Evolutionary conservation across 1,140 invertebrate species (phyloP).

Genomic region (Brachionus manjavacas): DNA sequence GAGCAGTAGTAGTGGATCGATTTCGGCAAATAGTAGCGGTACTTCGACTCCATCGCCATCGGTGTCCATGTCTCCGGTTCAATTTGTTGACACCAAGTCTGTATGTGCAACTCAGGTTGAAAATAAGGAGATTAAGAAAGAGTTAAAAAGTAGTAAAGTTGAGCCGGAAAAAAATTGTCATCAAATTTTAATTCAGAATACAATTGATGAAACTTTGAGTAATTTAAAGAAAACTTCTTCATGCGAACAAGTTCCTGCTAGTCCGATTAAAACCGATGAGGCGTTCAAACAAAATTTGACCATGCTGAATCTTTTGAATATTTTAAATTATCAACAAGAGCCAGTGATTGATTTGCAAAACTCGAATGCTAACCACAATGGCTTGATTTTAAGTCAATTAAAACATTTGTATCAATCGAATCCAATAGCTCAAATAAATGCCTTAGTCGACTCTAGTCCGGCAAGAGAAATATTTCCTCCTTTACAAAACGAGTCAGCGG

Average conservation of each 20-base stretch:
- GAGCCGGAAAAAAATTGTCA: not conserved
- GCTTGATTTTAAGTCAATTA: not conserved
- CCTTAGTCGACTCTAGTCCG: not conserved
- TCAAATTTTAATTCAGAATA: not conserved
- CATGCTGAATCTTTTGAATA: not conserved
- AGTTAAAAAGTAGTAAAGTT: not conserved
- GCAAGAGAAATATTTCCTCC: not conserved
- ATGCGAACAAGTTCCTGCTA: not conserved
- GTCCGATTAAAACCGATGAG: not conserved
- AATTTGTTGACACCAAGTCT: not conserved
- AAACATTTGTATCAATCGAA: not conserved
- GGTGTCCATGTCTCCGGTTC: not conserved
- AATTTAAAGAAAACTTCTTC: not conserved
- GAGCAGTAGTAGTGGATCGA: slow-evolving; percentile 18
- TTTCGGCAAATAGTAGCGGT: slow-evolving; percentile 8
- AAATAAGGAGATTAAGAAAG: not conserved
- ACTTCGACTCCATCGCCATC: slow-evolving; percentile 12
- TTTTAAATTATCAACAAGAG: slow-evolving; percentile 18
- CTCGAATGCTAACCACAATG: not conserved
- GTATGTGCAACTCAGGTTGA: not conserved
- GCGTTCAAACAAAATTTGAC: not conserved
- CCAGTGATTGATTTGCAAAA: not conserved
- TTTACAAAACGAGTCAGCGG: not conserved
- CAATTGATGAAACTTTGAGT: not conserved
- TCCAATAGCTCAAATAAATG: not conserved